phyloP scores from a whole-genome alignment of 2,797 vertebrate species.

The Anableps anableps region DNA sequence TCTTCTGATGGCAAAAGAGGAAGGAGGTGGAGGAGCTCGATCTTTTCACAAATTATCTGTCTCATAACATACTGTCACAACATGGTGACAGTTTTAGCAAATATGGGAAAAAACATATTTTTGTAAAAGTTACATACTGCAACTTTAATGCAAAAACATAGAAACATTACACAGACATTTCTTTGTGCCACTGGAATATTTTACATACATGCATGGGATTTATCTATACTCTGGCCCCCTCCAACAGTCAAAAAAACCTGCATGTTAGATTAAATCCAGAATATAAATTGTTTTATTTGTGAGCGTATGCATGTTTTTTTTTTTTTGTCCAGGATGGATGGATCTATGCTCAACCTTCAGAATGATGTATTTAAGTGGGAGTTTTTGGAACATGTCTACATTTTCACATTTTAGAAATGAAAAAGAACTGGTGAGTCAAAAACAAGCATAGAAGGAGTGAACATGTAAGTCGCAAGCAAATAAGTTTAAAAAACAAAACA shows the following conservation, averaged over 20 bases:
- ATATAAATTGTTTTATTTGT: not conserved
- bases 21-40: too few relatives aligned
- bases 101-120: too few relatives aligned
- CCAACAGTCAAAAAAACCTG: not conserved
- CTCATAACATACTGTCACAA: too few relatives aligned
- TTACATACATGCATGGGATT: not conserved
- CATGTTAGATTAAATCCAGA: not conserved
- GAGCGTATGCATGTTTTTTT: not conserved
- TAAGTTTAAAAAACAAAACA: not conserved
- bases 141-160: not conserved
- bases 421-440: not conserved
- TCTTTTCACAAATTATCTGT: too few relatives aligned
- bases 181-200: not conserved
- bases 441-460: not conserved
- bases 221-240: not conserved
- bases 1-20: too few relatives aligned
- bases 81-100: too few relatives aligned
- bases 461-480: not conserved
- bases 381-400: not conserved
- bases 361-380: not conserved
- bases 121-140: too few relatives aligned
- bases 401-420: conserved; percentile 2
- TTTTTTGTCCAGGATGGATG: not conserved
- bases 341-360: not conserved
- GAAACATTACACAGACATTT: not conserved